Base-by-base conservation (phyloP, 2,113 vertebrate species). In the Rhipidura dahli region DNA sequence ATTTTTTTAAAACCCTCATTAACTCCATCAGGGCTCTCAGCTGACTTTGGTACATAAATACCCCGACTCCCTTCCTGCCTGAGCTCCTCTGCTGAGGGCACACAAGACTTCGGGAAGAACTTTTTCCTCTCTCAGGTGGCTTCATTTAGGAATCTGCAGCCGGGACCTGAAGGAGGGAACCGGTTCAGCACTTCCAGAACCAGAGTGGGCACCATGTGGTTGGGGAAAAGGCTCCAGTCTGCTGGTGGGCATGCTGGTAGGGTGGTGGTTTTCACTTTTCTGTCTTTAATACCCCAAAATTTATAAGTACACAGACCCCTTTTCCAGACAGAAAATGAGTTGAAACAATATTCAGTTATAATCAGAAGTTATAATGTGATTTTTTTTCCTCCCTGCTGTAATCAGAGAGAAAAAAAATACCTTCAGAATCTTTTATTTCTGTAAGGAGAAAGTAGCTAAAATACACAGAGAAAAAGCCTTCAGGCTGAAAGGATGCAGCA, bases 1-100 rank as follows among this genome's bases (percentile, higher is more conserved):
- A 88, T 96, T 90, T 94, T 88, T 96, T 97, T 96, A 92, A 97
- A 96, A 40, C 66, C 24, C 42, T 95, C 89, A 90, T 96, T 97
- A 96, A 76, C n/a, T 75, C 73, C 37, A 24, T n/a, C 51, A 76
- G 35, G 66, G 47, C 71, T 93, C 76, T 95, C 80, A 69, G 35
- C 80, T 96, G 87, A 53, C 65, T 35, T 44, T 61, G 64, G 60
- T 44, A 72, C 1, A 0, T 93, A 92, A 92, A 89, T 83, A 90
- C 30, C 49, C 28, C 1, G 18, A 33, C 35, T 91, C 27, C 47
- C 54, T 49, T 83, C 56, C 40, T 9, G 1, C 14, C 21, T 70
- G 56, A 17, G 4, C 66, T 90, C 37, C 8, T 71, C 33, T 91
- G 12, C 59, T 39, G 59, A 70, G 56, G 44, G 23, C 28, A 64